Percentiles rank a stretch among this genome's conserved stretches.
Conservation (phyloP, 2,797 vertebrate species). For the Pangasius macronema region DNA sequence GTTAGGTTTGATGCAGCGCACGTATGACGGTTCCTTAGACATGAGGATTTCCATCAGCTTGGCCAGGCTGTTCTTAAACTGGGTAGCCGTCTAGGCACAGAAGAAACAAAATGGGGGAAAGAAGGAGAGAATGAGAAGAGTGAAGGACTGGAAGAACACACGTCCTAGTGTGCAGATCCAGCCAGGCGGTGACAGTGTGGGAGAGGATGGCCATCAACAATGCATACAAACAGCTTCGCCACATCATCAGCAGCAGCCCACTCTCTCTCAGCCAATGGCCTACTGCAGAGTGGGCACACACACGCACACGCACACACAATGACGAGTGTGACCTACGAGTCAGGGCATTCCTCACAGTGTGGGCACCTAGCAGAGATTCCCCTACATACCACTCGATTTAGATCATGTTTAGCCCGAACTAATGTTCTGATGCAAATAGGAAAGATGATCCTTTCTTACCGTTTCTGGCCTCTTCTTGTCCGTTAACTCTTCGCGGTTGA, state of each 20-base stretch:
- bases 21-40: conserved; percentile 97
- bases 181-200: conserved; percentile 59
- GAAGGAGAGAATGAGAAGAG: conserved; percentile 35
- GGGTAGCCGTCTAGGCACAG: conserved; percentile 86
- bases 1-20: conserved; percentile 98
- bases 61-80: conserved; percentile 95
- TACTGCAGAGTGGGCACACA: conserved; percentile 46
- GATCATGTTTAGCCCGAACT: not conserved
- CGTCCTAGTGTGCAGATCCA: conserved; percentile 58
- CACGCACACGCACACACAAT: conserved; percentile 56
- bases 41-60: conserved; percentile 98
- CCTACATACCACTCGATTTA: conserved; percentile 28
- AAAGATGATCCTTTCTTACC: conserved; percentile 67
- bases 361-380: conserved; percentile 66
- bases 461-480: conserved; percentile 97
- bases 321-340: conserved; percentile 61
- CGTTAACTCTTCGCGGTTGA: conserved; percentile 87
- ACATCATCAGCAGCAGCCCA: conserved; percentile 55
- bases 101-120: not conserved
- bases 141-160: conserved; percentile 63
- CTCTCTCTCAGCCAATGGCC: conserved; percentile 56
- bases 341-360: conserved; percentile 72
- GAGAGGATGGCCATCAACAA: conserved; percentile 54
- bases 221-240: conserved; percentile 57
- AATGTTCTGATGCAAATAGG: not conserved